Evolutionary conservation across 2,888 invertebrate genomes (phyloP).

Genomic region (Xestoiulus laeticollis): DNA sequence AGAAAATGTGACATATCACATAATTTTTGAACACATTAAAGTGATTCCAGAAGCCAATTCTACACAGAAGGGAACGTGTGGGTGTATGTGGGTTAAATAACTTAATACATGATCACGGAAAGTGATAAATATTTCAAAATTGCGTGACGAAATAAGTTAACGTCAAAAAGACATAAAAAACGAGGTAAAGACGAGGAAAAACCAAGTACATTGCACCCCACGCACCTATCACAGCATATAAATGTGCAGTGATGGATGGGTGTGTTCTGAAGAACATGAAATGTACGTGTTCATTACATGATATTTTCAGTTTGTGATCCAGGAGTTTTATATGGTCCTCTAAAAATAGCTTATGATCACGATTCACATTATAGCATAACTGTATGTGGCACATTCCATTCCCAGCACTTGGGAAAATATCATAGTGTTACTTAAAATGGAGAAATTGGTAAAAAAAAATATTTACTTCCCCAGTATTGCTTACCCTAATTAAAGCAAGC

Average conservation of each 20-base stretch:
- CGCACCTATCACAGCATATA: neutral
- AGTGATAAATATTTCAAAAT: neutral
- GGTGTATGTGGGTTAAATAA: neutral
- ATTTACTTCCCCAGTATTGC: too few relatives aligned
- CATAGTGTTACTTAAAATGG: neutral
- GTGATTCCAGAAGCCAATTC: too few relatives aligned
- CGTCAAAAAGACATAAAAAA: neutral
- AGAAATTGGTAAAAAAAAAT: neutral
- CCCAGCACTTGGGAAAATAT: neutral
- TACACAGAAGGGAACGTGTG: too few relatives aligned
- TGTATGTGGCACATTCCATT: neutral
- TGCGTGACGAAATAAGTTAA: neutral
- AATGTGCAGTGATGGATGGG: neutral
- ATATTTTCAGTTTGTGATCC: too few relatives aligned
- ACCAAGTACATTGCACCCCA: neutral
- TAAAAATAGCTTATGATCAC: too few relatives aligned
- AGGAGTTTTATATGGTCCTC: too few relatives aligned
- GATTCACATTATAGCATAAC: neutral
- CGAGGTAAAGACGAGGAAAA: neutral
- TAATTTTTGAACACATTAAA: too few relatives aligned
- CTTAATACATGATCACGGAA: too few relatives aligned
- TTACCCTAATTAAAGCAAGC: neutral
- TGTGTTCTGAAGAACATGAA: neutral
- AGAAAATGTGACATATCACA: too few relatives aligned
- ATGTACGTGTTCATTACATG: too few relatives aligned